Percentiles rank a stretch among this genome's conserved stretches.
These are phyloP conservation scores for Entomobrya proxima DNA, from an alignment of 2,888 invertebrate genomes.

Conservation along the genomic window DNA sequence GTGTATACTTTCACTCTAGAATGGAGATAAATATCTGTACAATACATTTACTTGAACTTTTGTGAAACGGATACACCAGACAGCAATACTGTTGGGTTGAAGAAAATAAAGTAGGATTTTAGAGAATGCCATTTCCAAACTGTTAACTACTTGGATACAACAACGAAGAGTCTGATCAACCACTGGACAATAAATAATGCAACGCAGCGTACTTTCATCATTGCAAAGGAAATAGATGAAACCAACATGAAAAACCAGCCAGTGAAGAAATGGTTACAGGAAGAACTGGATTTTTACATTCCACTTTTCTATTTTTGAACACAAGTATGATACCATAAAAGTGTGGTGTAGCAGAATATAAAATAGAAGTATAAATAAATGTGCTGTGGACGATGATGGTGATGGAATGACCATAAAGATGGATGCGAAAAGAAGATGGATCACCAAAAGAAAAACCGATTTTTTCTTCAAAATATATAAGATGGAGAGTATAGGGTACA, in stretches of 20 bases:
- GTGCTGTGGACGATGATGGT: conserved; percentile 27
- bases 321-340: neutral
- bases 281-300: neutral
- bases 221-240: neutral
- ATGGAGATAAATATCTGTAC: too few relatives aligned
- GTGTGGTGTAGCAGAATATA: neutral
- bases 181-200: neutral
- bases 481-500: neutral
- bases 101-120: neutral
- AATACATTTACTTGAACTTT: too few relatives aligned
- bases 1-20: too few relatives aligned
- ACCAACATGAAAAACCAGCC: neutral
- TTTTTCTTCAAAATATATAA: conserved; percentile 4
- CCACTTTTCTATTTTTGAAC: neutral
- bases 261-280: neutral
- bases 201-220: neutral
- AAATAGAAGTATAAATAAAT: conserved; percentile 44
- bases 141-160: neutral
- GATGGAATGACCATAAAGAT: conserved; percentile 56
- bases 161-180: neutral
- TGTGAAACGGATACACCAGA: neutral
- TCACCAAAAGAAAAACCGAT: conserved; percentile 55
- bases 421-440: conserved; percentile 65
- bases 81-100: neutral
- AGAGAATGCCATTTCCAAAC: neutral